phyloP scores from a whole-genome alignment of 2,888 invertebrate species.

The Erebia ligea region DNA sequence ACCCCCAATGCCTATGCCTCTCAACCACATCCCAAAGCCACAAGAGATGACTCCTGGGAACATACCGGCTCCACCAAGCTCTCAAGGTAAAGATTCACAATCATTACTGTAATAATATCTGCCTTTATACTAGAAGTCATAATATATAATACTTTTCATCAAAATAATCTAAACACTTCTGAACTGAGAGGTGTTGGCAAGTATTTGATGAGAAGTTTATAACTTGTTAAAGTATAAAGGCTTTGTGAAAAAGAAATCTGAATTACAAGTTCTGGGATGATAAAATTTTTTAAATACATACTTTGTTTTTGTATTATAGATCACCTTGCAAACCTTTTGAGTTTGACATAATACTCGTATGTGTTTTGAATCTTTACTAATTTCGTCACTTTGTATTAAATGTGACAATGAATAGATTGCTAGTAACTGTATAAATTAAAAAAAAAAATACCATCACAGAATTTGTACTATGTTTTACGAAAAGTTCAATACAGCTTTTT shows the following conservation, averaged over 20 bases:
- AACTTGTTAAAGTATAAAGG: conserved; percentile 2
- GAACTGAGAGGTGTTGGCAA: too few relatives aligned
- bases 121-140: conserved; percentile 22
- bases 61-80: conserved; percentile 73
- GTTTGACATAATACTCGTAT: too few relatives aligned
- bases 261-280: conserved; percentile 6
- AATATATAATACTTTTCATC: too few relatives aligned
- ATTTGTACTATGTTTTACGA: neutral
- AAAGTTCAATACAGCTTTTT: conserved; percentile 12
- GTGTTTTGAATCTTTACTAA: neutral
- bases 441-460: conserved; percentile 10
- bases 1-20: conserved; percentile 83
- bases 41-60: conserved; percentile 84
- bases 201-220: neutral
- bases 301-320: neutral
- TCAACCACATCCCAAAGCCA: conserved; percentile 84
- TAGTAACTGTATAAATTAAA: neutral
- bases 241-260: conserved; percentile 5
- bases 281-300: neutral
- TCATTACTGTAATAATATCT: neutral
- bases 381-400: too few relatives aligned
- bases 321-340: neutral
- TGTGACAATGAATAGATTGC: neutral
- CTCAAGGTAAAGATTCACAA: conserved; percentile 59
- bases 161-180: too few relatives aligned